phyloP scores from a whole-genome alignment of 2,113 vertebrate species.

The Pseudorectes ferrugineus region DNA sequence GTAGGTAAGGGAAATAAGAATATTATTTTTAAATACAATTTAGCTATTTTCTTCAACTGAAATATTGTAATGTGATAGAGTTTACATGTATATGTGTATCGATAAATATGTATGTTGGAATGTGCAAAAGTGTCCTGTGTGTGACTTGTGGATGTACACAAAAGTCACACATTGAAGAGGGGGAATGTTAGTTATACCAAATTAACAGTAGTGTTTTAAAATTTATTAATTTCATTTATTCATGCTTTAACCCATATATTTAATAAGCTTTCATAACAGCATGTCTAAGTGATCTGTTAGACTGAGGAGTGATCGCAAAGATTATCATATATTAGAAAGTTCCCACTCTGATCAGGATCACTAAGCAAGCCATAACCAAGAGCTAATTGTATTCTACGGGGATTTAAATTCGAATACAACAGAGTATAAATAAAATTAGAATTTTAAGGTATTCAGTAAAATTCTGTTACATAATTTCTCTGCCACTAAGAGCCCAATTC shows the following conservation, averaged over 20 bases:
- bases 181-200: background rate
- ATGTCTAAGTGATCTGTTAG: background rate
- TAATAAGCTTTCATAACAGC: background rate
- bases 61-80: background rate
- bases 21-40: background rate
- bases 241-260: background rate
- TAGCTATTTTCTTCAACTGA: background rate
- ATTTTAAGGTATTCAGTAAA: background rate
- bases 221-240: background rate
- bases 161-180: background rate
- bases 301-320: background rate
- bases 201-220: background rate
- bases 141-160: background rate
- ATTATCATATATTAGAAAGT: background rate
- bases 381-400: background rate
- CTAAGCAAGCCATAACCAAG: background rate
- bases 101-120: background rate
- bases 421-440: background rate
- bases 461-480: background rate
- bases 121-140: background rate
- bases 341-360: background rate
- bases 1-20: background rate
- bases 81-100: background rate
- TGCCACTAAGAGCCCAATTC: background rate
- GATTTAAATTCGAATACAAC: background rate